Percentiles rank a stretch among this genome's conserved stretches.
Conservation (phyloP, 1,140 invertebrate species). For the Elymnias hypermnestra region DNA sequence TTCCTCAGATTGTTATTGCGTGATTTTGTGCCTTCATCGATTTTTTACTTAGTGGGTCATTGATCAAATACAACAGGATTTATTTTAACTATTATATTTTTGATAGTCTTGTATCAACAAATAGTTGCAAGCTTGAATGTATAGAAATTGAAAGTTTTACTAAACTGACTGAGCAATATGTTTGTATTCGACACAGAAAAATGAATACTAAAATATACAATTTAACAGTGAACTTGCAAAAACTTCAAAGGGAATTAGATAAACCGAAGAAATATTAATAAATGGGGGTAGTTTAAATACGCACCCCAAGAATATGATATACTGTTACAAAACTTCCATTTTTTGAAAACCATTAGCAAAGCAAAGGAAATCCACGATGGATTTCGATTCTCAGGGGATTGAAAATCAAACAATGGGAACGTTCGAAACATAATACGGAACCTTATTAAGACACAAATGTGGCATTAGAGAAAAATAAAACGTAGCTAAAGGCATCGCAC, state of each 20-base stretch:
- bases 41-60: too few relatives aligned
- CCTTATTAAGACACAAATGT: conserved; percentile 67
- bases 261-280: neutral
- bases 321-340: conserved; percentile 40
- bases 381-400: conserved; percentile 54
- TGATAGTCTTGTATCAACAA: too few relatives aligned
- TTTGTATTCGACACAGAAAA: too few relatives aligned
- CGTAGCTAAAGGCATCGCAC: conserved; percentile 32
- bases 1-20: too few relatives aligned
- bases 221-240: too few relatives aligned
- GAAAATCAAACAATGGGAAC: conserved; percentile 63
- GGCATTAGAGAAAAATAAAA: conserved; percentile 63
- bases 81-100: too few relatives aligned
- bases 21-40: too few relatives aligned
- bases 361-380: conserved; percentile 45
- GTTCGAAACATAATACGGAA: conserved; percentile 57
- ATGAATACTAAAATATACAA: too few relatives aligned
- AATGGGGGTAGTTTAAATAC: conserved; percentile 1
- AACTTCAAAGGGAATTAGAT: neutral
- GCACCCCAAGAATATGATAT: conserved; percentile 15
- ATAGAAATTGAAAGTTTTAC: too few relatives aligned
- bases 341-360: conserved; percentile 44
- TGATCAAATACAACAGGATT: too few relatives aligned
- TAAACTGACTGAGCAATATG: too few relatives aligned
- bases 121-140: too few relatives aligned